These are phyloP conservation scores for Pocillopora grandis DNA, from an alignment of 92 coral and sea anemone genomes.

Conservation along the genomic window DNA sequence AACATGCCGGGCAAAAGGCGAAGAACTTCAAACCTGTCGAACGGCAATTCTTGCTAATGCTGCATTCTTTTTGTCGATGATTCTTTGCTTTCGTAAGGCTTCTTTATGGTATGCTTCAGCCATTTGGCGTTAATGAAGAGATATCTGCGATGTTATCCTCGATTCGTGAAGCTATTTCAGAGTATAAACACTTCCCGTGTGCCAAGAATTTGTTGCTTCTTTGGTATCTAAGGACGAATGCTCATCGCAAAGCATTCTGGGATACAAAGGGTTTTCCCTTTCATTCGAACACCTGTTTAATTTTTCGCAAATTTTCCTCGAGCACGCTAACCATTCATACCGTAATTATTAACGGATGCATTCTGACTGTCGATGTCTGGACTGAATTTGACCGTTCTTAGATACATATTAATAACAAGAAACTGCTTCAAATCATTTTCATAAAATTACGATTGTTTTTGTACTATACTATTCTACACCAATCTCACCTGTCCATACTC, in stretches of 20 bases:
- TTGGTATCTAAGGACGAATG: constrained; percentile 52
- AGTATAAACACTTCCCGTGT: constrained; percentile 2
- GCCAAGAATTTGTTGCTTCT: constrained; percentile 8
- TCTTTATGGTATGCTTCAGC: constrained; percentile 96
- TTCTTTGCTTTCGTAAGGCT: constrained; percentile 89
- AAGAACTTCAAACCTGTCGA: constrained; percentile 64
- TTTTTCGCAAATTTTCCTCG: background rate
- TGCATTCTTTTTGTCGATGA: constrained; percentile 82
- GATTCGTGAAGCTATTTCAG: background rate
- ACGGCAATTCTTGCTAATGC: constrained; percentile 81
- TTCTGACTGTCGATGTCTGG: too few relatives aligned
- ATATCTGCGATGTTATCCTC: background rate
- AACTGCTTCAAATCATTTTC: background rate
- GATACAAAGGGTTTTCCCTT: constrained; percentile 42
- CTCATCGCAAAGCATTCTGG: constrained; percentile 36
- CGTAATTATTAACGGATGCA: too few relatives aligned
- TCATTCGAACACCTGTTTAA: background rate
- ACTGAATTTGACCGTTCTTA: background rate
- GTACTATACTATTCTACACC: background rate
- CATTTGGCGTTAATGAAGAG: constrained; percentile 46
- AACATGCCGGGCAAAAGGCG: background rate
- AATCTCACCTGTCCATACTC: constrained; percentile 64
- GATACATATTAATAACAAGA: background rate
- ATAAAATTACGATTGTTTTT: background rate
- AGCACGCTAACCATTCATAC: too few relatives aligned